Evolutionary conservation across 2,888 invertebrate species (phyloP), one percentile per base, ranked within the genome.

Genomic region (Ennomos erosarius): DNA sequence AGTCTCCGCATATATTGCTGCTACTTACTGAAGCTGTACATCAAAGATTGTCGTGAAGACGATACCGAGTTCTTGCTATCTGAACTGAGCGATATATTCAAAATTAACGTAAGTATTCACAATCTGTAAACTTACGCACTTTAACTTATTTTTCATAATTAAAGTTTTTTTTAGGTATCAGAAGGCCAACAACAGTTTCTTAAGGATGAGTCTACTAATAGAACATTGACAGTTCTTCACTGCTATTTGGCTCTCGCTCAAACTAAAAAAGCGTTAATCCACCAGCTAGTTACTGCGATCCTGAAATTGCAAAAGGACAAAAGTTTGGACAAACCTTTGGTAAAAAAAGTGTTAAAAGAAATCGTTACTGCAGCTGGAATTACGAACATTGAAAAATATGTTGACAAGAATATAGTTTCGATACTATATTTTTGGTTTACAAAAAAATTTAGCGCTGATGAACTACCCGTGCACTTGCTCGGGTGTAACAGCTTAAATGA

Each of bases 151-250:
- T 4, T 26, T 26, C 6, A 3, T 6, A 6, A 26, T 8, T 35
- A 3, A 10, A 43, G n/a, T 39, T 42, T 51, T 40, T 57, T 81
- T 80, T 39, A 92, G 86, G 85, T 90, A 34, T 74, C 87, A 33
- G 76, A 83, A 36, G 71, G 81, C 47, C 82, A 80, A 39, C 84
- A 88, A 54, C 80, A 87, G 38, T 84, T 93, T 69, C 69, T 89
- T 48, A 85, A 87, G 62, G 95, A 95, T 71, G 95, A 96, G 81
- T 84, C 85, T 1, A 82, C 86, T 0, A 94, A 94, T 62, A 87
- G 94, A 73, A 93, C 94, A 1, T 83, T 93, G 0, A 94, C 94
- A 40, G 91, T 94, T 8, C 81, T 95, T 12, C 93, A 95, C 48
- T 89, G 91, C 35, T 90, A 94, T 62, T 85, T 90, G 11, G 85